A percentile compares a stretch with the other conserved stretches of the same genome.
Conservation (phyloP, 2,888 invertebrate genomes). For the Agonopterix subpropinquella region DNA sequence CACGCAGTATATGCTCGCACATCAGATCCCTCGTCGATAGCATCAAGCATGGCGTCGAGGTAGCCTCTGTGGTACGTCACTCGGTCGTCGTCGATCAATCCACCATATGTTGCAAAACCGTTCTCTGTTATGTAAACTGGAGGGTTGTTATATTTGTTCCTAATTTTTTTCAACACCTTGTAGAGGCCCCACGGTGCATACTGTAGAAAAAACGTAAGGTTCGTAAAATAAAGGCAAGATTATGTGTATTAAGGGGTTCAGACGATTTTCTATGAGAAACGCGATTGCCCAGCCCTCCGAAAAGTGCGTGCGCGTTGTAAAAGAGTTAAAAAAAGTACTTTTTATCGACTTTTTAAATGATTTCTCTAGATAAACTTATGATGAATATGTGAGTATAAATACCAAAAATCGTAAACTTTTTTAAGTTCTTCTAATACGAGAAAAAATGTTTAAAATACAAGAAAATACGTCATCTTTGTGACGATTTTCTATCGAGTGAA, state of each 20-base stretch:
- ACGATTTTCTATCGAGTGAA: too few relatives aligned
- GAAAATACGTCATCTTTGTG: too few relatives aligned
- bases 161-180: constrained; percentile 65
- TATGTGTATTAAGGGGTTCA: background rate
- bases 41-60: constrained; percentile 44
- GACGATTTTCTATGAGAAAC: too few relatives aligned
- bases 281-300: too few relatives aligned
- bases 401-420: too few relatives aligned
- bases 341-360: too few relatives aligned
- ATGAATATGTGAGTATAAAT: too few relatives aligned
- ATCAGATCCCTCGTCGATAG: constrained; percentile 49
- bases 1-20: constrained; percentile 69
- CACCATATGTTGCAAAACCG: constrained; percentile 36
- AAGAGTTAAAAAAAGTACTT: too few relatives aligned
- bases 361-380: too few relatives aligned
- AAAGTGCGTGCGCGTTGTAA: too few relatives aligned
- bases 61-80: constrained; percentile 44
- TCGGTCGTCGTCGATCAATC: constrained; percentile 48
- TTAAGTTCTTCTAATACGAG: too few relatives aligned
- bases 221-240: background rate
- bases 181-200: constrained; percentile 71
- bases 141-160: constrained; percentile 61
- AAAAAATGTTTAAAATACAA: too few relatives aligned
- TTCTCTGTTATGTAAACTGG: constrained; percentile 74
- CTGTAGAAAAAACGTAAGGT: background rate